phyloP scores from a whole-genome alignment of 2,888 invertebrate species.

The Sarcophaga caerulescens region DNA sequence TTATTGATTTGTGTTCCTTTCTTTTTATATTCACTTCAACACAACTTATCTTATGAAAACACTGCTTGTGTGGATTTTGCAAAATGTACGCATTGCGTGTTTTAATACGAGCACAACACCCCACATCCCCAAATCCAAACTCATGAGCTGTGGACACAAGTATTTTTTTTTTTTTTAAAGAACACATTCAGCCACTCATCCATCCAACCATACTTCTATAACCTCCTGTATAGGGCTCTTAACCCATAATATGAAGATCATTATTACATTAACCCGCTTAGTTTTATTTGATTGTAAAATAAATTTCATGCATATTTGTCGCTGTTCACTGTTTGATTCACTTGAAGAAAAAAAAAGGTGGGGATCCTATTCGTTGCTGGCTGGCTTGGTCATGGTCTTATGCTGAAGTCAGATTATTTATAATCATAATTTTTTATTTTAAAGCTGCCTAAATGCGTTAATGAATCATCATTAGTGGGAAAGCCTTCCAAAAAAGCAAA shows the following conservation, averaged over 20 bases:
- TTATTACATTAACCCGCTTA: conserved; percentile 57
- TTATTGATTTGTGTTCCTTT: too few species aligned
- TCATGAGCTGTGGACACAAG: background rate
- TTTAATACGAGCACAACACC: background rate
- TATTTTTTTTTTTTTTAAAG: background rate
- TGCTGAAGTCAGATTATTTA: background rate
- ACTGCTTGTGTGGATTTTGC: conserved; percentile 24
- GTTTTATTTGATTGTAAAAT: conserved; percentile 58
- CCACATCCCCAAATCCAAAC: background rate
- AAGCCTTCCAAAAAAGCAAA: conserved; percentile 34
- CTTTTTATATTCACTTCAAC: too few species aligned
- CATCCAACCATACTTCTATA: background rate
- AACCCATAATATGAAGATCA: conserved; percentile 27
- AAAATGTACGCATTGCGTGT: conserved; percentile 52
- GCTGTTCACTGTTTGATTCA: conserved; percentile 43
- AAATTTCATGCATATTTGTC: conserved; percentile 68
- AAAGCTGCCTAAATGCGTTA: conserved; percentile 40
- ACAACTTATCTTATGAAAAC: background rate
- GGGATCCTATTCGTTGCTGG: background rate
- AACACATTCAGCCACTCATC: background rate
- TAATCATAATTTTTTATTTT: background rate
- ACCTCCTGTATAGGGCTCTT: background rate
- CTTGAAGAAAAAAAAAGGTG: background rate
- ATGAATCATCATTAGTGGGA: conserved; percentile 66
- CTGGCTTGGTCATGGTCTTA: background rate